Evolutionary conservation across 2,797 vertebrate species (phyloP), one percentile per base, ranked within the genome.

Genomic region (Coregonus suidteri): DNA sequence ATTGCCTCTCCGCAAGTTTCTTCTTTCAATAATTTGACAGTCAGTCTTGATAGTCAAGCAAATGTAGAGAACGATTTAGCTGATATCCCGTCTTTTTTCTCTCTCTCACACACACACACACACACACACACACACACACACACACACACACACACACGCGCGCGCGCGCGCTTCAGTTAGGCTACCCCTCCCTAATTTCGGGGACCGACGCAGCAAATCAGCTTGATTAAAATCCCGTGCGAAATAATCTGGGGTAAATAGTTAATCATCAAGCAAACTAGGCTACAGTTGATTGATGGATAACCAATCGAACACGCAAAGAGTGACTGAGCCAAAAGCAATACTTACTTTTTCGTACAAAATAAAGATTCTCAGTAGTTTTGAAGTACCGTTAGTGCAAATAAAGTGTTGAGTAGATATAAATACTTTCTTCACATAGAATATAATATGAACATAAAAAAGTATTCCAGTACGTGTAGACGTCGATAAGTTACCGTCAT

Each of bases 351-450:
- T 89, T 80, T 77, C 77, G 83, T 89, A 88, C 85, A 90, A 90
- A 91, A 90, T 77, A 86, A 89, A 87, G 86, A 84, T 87, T 91
- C 90, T 94, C 92, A 93, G 93, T 93, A 92, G 93, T 92, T 93
- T 75, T 89, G 85, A 88, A 93, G 92, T 92, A 93, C 91, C 87
- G 89, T 92, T 92, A 93, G 94, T 95, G 93, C 93, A 95, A 93
- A 93, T 92, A 88, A 86, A 87, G 87, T 47, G 41, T 47, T 91
- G 16, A 85, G 77, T 75, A 90, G 59, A 89, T 87, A 93, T 87
- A 91, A 93, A 94, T 91, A 94, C 85, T 94, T 89, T 93, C 92
- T 93, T 93, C 90, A 93, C 92, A 91, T 90, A 82, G 79, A 91
- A 85, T 91, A 89, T 89, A 87, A 86, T 84, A 88, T 89, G 79